phyloP scores from a whole-genome alignment of 2,888 invertebrate genomes.

The Alcis repandata region DNA sequence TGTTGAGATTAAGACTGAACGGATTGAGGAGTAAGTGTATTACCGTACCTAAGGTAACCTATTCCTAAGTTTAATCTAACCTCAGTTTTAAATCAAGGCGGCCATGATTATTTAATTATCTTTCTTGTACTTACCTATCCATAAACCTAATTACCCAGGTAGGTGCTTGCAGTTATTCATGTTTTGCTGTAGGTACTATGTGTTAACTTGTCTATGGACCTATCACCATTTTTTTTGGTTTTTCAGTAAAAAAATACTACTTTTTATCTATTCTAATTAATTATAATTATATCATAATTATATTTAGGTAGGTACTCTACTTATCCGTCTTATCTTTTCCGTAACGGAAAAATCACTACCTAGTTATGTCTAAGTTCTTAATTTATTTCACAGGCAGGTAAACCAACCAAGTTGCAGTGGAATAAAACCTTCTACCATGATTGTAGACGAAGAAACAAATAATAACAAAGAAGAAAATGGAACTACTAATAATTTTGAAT shows the following conservation, averaged over 20 bases:
- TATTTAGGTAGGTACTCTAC: no score
- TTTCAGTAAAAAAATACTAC: no score
- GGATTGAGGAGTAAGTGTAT: conserved; percentile 77
- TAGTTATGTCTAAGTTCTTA: no score
- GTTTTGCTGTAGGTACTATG: no score
- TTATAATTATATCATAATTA: no score
- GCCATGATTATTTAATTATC: conserved; percentile 21
- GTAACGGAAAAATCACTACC: no score
- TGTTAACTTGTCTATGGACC: no score
- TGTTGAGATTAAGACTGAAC: conserved; percentile 78
- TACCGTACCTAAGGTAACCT: neutral
- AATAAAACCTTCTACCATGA: conserved; percentile 45
- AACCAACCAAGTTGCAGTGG: conserved; percentile 61
- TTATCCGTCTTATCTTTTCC: no score
- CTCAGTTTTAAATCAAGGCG: conserved; percentile 29
- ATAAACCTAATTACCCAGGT: neutral
- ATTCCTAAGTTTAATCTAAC: neutral
- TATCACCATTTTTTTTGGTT: no score
- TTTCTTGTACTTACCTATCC: no score
- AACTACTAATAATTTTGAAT: conserved; percentile 51
- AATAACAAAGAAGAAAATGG: conserved; percentile 38
- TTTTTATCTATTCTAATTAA: no score
- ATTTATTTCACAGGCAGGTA: conserved; percentile 58
- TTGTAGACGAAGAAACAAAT: conserved; percentile 49
- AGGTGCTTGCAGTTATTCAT: no score